A percentile compares a stretch with the other conserved stretches of the same genome.
phyloP scores from a whole-genome alignment of 1,140 invertebrate genomes.

The Ips typographus region DNA sequence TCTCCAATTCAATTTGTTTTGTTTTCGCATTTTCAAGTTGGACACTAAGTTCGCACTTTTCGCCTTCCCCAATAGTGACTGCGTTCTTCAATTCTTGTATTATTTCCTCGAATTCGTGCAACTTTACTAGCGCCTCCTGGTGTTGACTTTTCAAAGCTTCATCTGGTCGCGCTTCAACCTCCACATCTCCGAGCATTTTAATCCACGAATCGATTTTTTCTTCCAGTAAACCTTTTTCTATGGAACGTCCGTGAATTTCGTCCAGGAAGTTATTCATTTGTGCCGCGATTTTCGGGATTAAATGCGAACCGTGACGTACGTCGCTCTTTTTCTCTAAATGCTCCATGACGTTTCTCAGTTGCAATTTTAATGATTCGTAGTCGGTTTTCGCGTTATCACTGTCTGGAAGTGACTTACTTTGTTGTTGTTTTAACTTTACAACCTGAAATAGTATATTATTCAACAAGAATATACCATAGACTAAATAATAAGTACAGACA shows the following conservation, averaged over 20 bases:
- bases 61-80: neutral
- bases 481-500: no score
- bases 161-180: slow-evolving; percentile 4
- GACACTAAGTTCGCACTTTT: neutral
- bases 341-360: slow-evolving; percentile 31
- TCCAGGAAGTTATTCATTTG: slow-evolving; percentile 33
- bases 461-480: no score
- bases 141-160: slow-evolving; percentile 31
- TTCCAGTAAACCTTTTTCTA: slow-evolving; percentile 35
- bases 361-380: slow-evolving; percentile 34
- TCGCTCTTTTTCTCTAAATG: slow-evolving; percentile 33
- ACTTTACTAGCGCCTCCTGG: slow-evolving; percentile 19
- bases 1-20: neutral
- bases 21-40: neutral
- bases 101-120: slow-evolving; percentile 31
- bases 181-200: slow-evolving; percentile 33
- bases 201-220: slow-evolving; percentile 38
- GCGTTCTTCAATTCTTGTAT: neutral
- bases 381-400: slow-evolving; percentile 29
- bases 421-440: no score
- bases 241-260: slow-evolving; percentile 3
- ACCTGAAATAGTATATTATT: no score
- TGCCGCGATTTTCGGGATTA: slow-evolving; percentile 21
- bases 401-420: neutral
- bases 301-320: slow-evolving; percentile 5